Base-by-base conservation (phyloP, 1,140 invertebrate genomes). In the Panagrolaimus sp. region DNA sequence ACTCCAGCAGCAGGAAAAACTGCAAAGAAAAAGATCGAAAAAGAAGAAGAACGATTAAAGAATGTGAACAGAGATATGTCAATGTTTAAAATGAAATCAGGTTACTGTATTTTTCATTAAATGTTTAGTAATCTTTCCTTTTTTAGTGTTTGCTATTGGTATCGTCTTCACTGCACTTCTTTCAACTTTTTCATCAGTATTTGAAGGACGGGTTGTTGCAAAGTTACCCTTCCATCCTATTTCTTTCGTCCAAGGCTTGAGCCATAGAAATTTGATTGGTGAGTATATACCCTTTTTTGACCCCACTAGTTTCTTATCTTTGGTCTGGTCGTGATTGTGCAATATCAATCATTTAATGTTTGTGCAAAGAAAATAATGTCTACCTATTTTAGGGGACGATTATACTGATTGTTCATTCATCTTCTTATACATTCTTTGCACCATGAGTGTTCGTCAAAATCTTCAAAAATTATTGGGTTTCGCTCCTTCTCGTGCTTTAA, bases 321-420 rank as follows among this genome's bases (percentile, higher is more conserved):
- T 17, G 32, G 32, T 38, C 32, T 58, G 21, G 12, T 21, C 21
- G n/a, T n/a, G n/a, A n/a, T n/a, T n/a, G n/a, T n/a, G n/a, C n/a
- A n/a, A 12, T 58, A 28, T 12, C 52, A 21, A 26, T 58, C 21
- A 26, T 28, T 21, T 28, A 58, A 58, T 28, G 17, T n/a, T n/a
- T n/a, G n/a, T n/a, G n/a, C n/a, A 21, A 12, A 21, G 14, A 10
- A 58, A 3, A 58, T 58, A 58, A 21, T 58, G 15, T 58, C 17
- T 21, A 12, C 10, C 10, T n/a, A 47, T 67, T 74, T 87, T 91
- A 3, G 95, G 96, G 21, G 92, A 96, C 78, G 94, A 99, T 85
- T 97, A 91, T 78, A 95, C 93, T n/a, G 94, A 98, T 83, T 99
- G 96, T 82, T 97, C 93, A 6, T 99, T 99, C 83, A 97, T 99